These are phyloP conservation scores for Rhineura floridana DNA, from an alignment of 2,113 vertebrate genomes.

Conservation along the genomic window DNA sequence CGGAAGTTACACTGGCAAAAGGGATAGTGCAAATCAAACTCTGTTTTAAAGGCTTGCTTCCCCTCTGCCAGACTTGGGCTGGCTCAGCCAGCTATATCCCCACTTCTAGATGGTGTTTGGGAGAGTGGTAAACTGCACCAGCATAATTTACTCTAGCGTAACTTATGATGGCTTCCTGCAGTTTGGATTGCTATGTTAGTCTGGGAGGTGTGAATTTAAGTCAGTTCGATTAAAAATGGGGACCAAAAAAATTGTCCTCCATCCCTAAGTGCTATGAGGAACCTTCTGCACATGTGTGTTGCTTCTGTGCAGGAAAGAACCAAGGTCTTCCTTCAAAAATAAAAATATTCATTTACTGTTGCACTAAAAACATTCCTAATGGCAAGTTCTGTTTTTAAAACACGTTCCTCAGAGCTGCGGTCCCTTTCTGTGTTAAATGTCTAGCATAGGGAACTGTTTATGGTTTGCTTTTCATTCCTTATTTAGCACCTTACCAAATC, in stretches of 20 bases:
- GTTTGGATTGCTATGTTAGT: too few species aligned
- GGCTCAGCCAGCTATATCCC: too few species aligned
- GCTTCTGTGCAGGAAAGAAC: neutral
- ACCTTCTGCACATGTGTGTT: neutral
- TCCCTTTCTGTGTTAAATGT: neutral
- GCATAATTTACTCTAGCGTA: neutral
- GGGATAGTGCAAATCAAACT: too few species aligned
- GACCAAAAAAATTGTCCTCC: too few species aligned
- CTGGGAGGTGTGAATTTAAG: too few species aligned
- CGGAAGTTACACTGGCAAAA: too few species aligned
- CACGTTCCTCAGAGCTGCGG: neutral
- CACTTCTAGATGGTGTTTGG: too few species aligned
- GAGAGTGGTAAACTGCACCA: neutral
- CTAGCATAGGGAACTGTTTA: neutral
- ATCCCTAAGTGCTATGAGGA: too few species aligned
- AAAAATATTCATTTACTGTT: constrained; percentile 16
- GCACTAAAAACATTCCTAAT: constrained; percentile 47
- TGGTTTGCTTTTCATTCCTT: neutral
- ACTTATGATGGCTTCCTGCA: too few species aligned
- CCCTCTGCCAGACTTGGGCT: too few species aligned
- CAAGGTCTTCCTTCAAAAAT: neutral
- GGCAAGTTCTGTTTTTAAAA: constrained; percentile 18
- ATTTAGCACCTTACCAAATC: neutral
- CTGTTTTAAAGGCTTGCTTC: too few species aligned
- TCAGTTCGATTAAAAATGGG: too few species aligned